Conservation (phyloP, 2,797 vertebrate species). For the Microtus agrestis region DNA sequence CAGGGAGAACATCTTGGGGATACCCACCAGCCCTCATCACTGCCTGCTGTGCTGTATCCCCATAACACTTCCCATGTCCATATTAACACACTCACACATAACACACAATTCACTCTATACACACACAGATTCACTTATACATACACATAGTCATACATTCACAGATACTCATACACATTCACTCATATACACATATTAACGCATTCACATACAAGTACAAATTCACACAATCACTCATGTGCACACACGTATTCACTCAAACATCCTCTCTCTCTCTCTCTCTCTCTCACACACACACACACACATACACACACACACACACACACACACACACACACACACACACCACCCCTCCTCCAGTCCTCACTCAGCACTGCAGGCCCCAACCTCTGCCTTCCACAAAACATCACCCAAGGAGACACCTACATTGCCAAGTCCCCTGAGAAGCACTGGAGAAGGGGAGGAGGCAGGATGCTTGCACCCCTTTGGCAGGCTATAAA, state of each 20-base stretch:
- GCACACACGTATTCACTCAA: neutral
- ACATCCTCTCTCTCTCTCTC: too few species aligned
- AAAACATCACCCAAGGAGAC: neutral
- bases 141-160: neutral
- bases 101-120: neutral
- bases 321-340: neutral
- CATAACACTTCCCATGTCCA: accelerated
- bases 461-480: accelerated
- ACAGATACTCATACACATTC: neutral
- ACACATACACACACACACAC: neutral
- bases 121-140: neutral
- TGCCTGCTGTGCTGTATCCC: neutral
- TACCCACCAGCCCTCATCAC: neutral
- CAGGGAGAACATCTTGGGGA: too few species aligned
- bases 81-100: neutral
- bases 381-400: neutral
- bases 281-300: too few species aligned
- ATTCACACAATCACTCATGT: neutral
- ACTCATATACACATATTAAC: neutral
- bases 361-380: neutral
- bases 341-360: too few species aligned
- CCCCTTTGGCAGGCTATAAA: neutral
- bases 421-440: neutral
- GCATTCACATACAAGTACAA: neutral
- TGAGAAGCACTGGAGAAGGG: neutral